These are phyloP conservation scores for Piprites chloris DNA, from an alignment of 2,113 vertebrate species.

Conservation along the genomic window DNA sequence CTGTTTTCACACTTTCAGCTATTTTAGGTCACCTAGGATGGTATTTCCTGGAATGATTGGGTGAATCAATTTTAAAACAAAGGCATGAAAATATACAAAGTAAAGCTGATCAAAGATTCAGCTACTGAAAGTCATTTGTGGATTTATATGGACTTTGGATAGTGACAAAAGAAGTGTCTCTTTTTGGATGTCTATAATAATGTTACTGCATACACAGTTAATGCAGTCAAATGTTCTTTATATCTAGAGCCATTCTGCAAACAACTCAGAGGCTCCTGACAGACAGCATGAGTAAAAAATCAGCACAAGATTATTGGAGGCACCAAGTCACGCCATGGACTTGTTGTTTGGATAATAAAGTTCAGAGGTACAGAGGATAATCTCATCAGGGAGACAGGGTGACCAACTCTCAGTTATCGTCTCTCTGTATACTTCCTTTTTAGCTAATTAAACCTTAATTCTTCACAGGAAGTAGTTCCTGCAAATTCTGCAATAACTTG, in stretches of 20 bases:
- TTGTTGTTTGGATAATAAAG: constrained; percentile 80
- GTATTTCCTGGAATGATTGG: neutral
- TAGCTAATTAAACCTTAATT: constrained; percentile 78
- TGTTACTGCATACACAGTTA: neutral
- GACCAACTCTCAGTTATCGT: constrained; percentile 76
- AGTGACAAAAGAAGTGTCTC: neutral
- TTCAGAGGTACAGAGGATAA: constrained; percentile 80
- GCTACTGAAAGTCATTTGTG: neutral
- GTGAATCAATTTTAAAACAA: neutral
- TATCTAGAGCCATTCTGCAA: constrained; percentile 20
- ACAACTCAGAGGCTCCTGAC: constrained; percentile 53
- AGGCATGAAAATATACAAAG: neutral
- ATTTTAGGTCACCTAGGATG: neutral
- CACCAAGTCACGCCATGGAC: constrained; percentile 68
- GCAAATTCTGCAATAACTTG: constrained; percentile 72
- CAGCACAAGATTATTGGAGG: constrained; percentile 69
- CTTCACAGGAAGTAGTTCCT: constrained; percentile 77
- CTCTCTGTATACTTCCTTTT: constrained; percentile 76
- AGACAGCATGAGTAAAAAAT: constrained; percentile 68
- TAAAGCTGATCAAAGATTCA: neutral
- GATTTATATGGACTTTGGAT: neutral
- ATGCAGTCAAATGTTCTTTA: neutral
- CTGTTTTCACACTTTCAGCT: neutral
- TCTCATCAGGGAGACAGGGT: constrained; percentile 73
- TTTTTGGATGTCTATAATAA: neutral